These are phyloP conservation scores for Sternotherus odoratus DNA, from an alignment of 2,797 vertebrate genomes.

Conservation along the genomic window DNA sequence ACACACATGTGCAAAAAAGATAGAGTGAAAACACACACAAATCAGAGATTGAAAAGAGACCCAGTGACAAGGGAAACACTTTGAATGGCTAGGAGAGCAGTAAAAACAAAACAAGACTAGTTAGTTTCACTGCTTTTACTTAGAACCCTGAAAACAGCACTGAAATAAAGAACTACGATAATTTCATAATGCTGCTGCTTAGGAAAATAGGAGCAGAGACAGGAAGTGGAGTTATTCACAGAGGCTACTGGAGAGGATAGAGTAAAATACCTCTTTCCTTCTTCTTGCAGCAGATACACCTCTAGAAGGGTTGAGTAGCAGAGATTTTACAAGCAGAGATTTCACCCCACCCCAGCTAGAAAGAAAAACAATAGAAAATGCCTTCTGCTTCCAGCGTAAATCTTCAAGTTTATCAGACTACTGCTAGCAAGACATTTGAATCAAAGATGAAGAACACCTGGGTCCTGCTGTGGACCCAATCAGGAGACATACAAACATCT, in stretches of 20 bases:
- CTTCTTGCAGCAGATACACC: background rate
- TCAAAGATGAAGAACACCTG: background rate
- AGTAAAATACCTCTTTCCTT: background rate
- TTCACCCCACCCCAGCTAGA: background rate
- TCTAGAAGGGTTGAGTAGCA: background rate
- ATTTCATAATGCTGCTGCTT: background rate
- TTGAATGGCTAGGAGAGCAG: background rate
- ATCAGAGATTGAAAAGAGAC: background rate
- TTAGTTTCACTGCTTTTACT: background rate
- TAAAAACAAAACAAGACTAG: background rate
- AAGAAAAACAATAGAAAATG: background rate
- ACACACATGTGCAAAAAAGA: background rate
- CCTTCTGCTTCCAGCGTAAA: background rate
- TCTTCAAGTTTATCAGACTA: background rate
- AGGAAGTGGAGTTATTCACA: background rate
- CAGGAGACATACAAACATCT: background rate
- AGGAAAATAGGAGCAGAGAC: background rate
- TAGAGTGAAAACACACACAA: background rate
- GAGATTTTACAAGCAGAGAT: background rate
- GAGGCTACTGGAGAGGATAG: background rate
- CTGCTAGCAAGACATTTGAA: accelerated
- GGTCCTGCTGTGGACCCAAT: background rate
- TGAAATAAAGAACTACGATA: background rate
- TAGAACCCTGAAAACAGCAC: background rate
- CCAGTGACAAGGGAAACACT: background rate